phyloP scores from a whole-genome alignment of 1,140 invertebrate species.

The Heliconius nattereri region DNA sequence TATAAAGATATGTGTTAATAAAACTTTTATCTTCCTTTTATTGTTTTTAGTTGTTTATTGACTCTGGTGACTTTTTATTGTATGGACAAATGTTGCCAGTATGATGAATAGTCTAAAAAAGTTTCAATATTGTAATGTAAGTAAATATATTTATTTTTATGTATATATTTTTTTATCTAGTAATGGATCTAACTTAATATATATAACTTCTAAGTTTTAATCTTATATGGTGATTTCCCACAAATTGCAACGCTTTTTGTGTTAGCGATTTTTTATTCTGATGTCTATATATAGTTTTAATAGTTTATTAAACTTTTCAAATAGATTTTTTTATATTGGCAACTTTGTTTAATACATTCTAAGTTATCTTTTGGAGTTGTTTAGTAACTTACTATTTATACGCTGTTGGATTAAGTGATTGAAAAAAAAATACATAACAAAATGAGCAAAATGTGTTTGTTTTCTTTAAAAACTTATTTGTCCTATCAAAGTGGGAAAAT shows the following conservation, averaged over 20 bases:
- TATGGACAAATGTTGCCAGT: not conserved
- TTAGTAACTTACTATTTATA: constrained; percentile 29
- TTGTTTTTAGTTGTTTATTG: constrained; percentile 14
- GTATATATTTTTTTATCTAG: too few species aligned
- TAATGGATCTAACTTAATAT: too few species aligned
- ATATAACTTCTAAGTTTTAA: too few species aligned
- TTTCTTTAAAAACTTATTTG: not conserved
- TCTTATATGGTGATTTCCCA: too few species aligned
- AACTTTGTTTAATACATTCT: not conserved
- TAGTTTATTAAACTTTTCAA: not conserved
- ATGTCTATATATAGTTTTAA: too few species aligned
- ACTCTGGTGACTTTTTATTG: not conserved
- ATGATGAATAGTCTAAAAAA: not conserved
- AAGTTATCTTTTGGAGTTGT: constrained; percentile 15
- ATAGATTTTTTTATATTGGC: not conserved
- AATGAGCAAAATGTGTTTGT: constrained; percentile 20
- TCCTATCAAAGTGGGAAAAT: too few species aligned
- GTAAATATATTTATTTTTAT: too few species aligned
- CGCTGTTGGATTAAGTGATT: constrained; percentile 24
- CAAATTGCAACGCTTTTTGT: too few species aligned
- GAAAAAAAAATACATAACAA: constrained; percentile 24
- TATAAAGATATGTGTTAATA: constrained; percentile 1
- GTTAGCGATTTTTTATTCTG: too few species aligned
- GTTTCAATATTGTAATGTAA: not conserved
- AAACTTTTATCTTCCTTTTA: constrained; percentile 6